Evolutionary conservation across 1,140 invertebrate genomes (phyloP).

Genomic region (Lucilia sericata): DNA sequence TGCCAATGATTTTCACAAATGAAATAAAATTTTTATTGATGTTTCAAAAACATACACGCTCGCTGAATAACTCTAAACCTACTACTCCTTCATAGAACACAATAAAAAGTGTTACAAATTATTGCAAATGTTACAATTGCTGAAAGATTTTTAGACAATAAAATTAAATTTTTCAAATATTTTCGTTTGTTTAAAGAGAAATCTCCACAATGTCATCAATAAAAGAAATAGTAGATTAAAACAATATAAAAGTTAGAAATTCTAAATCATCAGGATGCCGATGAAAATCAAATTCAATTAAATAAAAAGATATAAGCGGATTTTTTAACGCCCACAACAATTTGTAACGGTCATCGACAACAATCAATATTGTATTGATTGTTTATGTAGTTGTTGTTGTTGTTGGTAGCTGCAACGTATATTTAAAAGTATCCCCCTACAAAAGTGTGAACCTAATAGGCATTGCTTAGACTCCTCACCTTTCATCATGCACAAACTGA

Average conservation of each 20-base stretch:
- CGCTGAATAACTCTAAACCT: background rate
- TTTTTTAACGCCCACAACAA: conserved; percentile 67
- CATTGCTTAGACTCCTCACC: too few relatives aligned
- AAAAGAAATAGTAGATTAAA: background rate
- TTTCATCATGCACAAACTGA: too few relatives aligned
- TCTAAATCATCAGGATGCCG: conserved; percentile 24
- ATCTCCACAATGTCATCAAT: background rate
- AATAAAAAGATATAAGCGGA: conserved; percentile 58
- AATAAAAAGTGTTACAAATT: conserved; percentile 15
- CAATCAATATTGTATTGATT: conserved; percentile 42
- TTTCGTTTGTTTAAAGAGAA: background rate
- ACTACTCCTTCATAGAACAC: background rate
- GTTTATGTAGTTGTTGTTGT: background rate
- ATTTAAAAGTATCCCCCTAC: background rate
- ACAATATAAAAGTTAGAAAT: background rate
- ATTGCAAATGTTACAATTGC: background rate
- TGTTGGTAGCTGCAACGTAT: background rate
- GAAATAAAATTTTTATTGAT: conserved; percentile 33
- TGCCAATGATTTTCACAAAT: background rate
- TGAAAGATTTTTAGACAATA: background rate
- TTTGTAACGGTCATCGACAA: conserved; percentile 59
- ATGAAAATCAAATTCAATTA: conserved; percentile 39
- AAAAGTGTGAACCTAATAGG: background rate
- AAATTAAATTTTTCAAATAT: conserved; percentile 31
- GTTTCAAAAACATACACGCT: background rate